These are phyloP conservation scores for Drosophila bunnanda DNA, from an alignment of 2,888 invertebrate genomes.

Conservation along the genomic window DNA sequence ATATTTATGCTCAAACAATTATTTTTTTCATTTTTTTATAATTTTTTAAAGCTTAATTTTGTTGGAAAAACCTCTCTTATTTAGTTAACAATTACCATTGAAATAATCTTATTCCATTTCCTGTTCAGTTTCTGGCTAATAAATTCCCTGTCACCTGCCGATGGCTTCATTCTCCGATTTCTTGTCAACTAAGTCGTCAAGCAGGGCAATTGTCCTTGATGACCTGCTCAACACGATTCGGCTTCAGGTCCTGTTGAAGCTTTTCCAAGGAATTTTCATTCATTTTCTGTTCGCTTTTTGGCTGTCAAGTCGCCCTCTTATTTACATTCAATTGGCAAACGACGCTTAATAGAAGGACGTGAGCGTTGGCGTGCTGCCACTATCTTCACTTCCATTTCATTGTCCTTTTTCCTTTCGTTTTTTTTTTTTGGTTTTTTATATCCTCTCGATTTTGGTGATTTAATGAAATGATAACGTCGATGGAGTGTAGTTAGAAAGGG, in stretches of 20 bases:
- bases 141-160: slow-evolving; percentile 56
- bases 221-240: slow-evolving; percentile 57
- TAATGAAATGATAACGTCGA: slow-evolving; percentile 72
- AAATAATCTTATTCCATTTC: neutral
- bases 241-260: slow-evolving; percentile 27
- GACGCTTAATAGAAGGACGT: slow-evolving; percentile 49
- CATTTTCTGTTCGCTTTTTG: slow-evolving; percentile 56
- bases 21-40: no score
- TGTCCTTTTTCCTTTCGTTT: slow-evolving; percentile 1
- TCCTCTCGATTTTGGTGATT: slow-evolving; percentile 60
- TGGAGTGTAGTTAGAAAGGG: slow-evolving; percentile 23
- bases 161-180: slow-evolving; percentile 42
- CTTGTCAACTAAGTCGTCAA: slow-evolving; percentile 36
- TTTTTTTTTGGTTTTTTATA: slow-evolving; percentile 14
- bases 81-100: neutral
- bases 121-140: slow-evolving; percentile 17
- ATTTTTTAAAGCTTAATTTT: neutral
- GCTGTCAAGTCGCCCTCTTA: slow-evolving; percentile 47
- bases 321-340: slow-evolving; percentile 70
- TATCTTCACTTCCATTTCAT: slow-evolving; percentile 15
- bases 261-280: slow-evolving; percentile 18
- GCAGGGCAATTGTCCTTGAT: slow-evolving; percentile 29
- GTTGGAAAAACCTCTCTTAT: neutral
- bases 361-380: slow-evolving; percentile 36
- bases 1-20: no score